Conservation (phyloP, 2,888 invertebrate species). For the Hylaea fasciaria region DNA sequence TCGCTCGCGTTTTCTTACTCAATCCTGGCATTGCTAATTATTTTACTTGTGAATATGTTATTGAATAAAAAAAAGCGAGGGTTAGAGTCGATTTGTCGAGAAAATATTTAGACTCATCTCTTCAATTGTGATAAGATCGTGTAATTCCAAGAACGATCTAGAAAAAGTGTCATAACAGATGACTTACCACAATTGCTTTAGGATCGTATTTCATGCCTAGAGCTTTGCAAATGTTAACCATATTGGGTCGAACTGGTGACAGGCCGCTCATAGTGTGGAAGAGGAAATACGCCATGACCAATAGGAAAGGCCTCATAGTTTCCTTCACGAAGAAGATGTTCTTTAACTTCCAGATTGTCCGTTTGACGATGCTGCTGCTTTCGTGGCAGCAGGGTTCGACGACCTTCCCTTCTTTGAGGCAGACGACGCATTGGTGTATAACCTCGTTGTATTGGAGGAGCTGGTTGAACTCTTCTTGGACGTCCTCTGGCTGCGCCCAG, state of each 20-base stretch:
- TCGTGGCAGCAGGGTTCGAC: constrained; percentile 61
- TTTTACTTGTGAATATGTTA: too few species aligned
- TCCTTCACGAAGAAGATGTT: constrained; percentile 78
- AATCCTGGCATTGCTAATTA: too few species aligned
- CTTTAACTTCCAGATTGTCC: constrained; percentile 58
- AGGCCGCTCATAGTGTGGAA: constrained; percentile 82
- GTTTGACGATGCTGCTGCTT: constrained; percentile 56
- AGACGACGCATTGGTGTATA: constrained; percentile 66
- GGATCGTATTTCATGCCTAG: constrained; percentile 77
- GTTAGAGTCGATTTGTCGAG: too few species aligned
- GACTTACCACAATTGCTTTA: constrained; percentile 78
- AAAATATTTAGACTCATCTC: too few species aligned
- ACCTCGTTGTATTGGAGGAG: constrained; percentile 74
- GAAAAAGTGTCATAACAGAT: background rate
- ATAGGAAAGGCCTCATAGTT: constrained; percentile 78
- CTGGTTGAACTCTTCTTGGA: constrained; percentile 79
- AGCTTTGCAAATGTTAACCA: constrained; percentile 82
- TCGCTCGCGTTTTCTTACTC: too few species aligned
- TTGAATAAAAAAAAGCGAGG: too few species aligned
- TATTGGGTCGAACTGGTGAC: constrained; percentile 80
- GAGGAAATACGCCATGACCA: constrained; percentile 83
- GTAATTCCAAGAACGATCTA: constrained; percentile 6
- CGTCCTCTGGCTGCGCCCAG: constrained; percentile 80
- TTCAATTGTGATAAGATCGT: too few species aligned
- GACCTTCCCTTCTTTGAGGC: constrained; percentile 60